These are phyloP conservation scores for human (Homo sapiens) DNA, from an alignment of 2,113 vertebrate genomes.

Conservation along the genomic window GRCh38 chr2:167949001-167949500, in stretches of 20 bases:
- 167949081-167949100: not conserved
- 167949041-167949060: not conserved
- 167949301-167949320: not conserved
- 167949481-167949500: not conserved
- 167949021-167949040: not conserved
- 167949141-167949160: not conserved
- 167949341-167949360: not conserved
- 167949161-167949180: constrained; percentile 12
- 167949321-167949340: not conserved
- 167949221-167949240: not conserved
- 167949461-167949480: not conserved
- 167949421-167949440: not conserved
- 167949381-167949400: not conserved
- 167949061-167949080: not conserved
- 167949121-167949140: not conserved
- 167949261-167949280: not conserved
- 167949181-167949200: not conserved
- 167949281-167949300: not conserved
- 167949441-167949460: not conserved
- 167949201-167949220: not conserved
- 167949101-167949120: not conserved
- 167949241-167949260: not conserved
- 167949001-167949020: not conserved
- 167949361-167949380: not conserved
- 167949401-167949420: not conserved